Evolutionary conservation across 2,888 invertebrate species (phyloP), one percentile per base, ranked within the genome.

Genomic region (Fragum sueziense): DNA sequence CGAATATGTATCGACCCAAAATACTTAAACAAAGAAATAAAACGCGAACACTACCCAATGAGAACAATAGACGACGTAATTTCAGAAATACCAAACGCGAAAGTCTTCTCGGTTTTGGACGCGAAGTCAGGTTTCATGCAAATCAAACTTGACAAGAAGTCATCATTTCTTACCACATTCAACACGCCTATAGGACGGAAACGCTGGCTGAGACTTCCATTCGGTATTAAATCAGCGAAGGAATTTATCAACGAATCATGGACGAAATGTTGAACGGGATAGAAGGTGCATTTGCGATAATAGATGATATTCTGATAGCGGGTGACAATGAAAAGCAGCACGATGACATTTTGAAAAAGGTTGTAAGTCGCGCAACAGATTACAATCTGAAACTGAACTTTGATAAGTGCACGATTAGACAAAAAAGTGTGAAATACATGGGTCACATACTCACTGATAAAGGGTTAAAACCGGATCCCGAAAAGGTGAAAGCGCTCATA

Each of bases 91-190:
- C 79, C 83, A n/a, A 52, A 65, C 27, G 83, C 86, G 11, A 85
- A 80, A 37, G 65, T 84, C 14, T 85, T 88, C 67, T 83, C 83
- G n/a, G 84, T 82, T 1, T 65, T 88, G 1, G 88, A 86, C 61
- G 87, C 86, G 7, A 88, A 87, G 70, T 80, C 79, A 11, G 85
- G 86, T 0, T 88, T 87, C 54, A 59, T 82, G 22, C 86, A 88
- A 37, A 86, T 87, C 7, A 70, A 78, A 54, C 61, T 88, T 1
- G 85, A 87, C 52, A 61, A 80, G 14, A 72, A 80, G 59, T 84
- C 82, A 14, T 79, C 79, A 14, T 76, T 70, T 22, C 37, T 85
- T 29, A 84, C 85, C n/a, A 85, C 82, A 7, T 85, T 87, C 62
- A 86, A 85, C 41, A 86, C 86, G 2, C 86, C 86, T 1, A 74